phyloP scores from a whole-genome alignment of 2,888 invertebrate genomes.

The Cremastinae sp. region DNA sequence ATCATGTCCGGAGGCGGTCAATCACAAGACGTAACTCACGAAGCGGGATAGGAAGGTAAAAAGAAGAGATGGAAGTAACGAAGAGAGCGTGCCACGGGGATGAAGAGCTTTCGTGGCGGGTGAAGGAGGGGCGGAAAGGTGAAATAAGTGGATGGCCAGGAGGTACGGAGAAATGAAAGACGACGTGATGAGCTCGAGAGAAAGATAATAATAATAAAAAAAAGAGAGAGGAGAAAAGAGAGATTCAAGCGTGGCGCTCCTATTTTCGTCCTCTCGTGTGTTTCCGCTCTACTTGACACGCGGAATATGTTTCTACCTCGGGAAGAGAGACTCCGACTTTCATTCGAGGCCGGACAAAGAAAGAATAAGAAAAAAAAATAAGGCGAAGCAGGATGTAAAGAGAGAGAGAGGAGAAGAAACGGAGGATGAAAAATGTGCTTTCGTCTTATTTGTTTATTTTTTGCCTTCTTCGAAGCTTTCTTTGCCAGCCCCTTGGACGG shows the following conservation, averaged over 20 bases:
- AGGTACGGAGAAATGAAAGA: not conserved
- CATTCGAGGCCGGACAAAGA: conserved; percentile 19
- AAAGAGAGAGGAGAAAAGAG: too few species aligned
- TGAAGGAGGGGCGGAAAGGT: conserved; percentile 16
- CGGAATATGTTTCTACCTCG: conserved; percentile 4
- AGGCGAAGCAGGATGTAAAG: too few species aligned
- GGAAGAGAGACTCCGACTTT: conserved; percentile 33
- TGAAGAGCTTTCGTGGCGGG: conserved; percentile 18
- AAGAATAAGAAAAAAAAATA: too few species aligned
- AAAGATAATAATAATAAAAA: too few species aligned
- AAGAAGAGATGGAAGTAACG: not conserved
- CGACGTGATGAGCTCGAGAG: conserved; percentile 33
- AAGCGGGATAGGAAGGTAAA: not conserved
- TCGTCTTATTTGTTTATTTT: conserved; percentile 3
- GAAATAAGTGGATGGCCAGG: not conserved
- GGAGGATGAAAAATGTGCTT: too few species aligned
- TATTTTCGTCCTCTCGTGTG: not conserved
- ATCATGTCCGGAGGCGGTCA: conserved; percentile 8
- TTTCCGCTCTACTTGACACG: conserved; percentile 18
- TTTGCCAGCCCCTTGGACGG: conserved; percentile 21
- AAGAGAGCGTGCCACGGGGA: conserved; percentile 4
- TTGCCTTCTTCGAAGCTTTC: conserved; percentile 2
- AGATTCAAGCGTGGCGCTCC: conserved; percentile 4
- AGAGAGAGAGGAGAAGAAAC: conserved; percentile 10
- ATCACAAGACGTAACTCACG: conserved; percentile 9